Percentiles rank a stretch among this genome's conserved stretches.
phyloP scores from a whole-genome alignment of 53 echinoderm and acorn worm genomes.

The Pentamera pediparva region DNA sequence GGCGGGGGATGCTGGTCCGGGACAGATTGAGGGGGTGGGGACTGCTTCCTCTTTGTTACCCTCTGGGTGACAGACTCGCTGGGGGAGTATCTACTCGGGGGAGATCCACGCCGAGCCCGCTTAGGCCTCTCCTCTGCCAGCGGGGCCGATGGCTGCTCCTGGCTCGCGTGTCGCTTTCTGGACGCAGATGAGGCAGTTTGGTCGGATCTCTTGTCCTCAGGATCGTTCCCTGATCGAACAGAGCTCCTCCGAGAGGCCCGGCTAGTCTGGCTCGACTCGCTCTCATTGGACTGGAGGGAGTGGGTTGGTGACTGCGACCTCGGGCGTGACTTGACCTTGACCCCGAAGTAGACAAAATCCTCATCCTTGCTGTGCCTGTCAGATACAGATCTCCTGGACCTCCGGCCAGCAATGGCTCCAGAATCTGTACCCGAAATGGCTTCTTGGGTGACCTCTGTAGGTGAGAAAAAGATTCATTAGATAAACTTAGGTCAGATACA shows the following conservation, averaged over 20 bases:
- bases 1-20: too few species aligned
- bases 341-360: slow-evolving; percentile 51
- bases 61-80: slow-evolving; percentile 52
- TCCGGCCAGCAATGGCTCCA: too few species aligned
- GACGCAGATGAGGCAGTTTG: not conserved
- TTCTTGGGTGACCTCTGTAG: too few species aligned
- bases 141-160: slow-evolving; percentile 12
- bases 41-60: slow-evolving; percentile 26
- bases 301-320: slow-evolving; percentile 45
- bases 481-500: too few species aligned
- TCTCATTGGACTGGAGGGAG: slow-evolving; percentile 33
- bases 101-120: slow-evolving; percentile 58
- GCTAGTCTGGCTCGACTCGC: slow-evolving; percentile 12
- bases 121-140: slow-evolving; percentile 35
- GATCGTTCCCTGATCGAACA: slow-evolving; percentile 38
- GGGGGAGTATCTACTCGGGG: slow-evolving; percentile 69
- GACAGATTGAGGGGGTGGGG: too few species aligned
- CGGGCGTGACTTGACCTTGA: slow-evolving; percentile 27
- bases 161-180: slow-evolving; percentile 26
- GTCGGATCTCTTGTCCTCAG: slow-evolving; percentile 4
- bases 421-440: too few species aligned
- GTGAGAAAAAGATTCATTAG: too few species aligned
- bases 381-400: slow-evolving; percentile 39
- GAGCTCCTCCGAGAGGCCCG: slow-evolving; percentile 19
- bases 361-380: slow-evolving; percentile 42